phyloP scores from a whole-genome alignment of 2,113 vertebrate genomes.

The Cochlearius cochlearius region DNA sequence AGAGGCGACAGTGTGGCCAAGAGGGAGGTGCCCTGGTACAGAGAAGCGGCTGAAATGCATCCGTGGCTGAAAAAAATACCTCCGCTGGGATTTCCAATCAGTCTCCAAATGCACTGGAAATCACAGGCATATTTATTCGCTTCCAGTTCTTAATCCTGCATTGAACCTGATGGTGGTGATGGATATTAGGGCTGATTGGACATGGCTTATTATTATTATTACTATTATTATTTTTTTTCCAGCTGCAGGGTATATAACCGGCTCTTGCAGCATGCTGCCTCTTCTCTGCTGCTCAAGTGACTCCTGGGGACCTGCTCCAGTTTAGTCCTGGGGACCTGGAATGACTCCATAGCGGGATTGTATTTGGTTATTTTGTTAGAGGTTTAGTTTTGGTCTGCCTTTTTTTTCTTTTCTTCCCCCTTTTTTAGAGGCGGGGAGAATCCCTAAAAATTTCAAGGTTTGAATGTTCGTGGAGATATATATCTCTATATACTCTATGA shows the following conservation, averaged over 20 bases:
- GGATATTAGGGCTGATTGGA: conserved; percentile 54
- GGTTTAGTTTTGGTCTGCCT: neutral
- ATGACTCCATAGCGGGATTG: neutral
- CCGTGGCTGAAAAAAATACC: neutral
- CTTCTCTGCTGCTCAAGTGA: neutral
- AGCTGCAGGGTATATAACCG: neutral
- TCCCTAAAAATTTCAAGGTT: neutral
- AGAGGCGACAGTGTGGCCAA: neutral
- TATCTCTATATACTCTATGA: neutral
- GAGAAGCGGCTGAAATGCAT: neutral
- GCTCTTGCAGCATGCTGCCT: neutral
- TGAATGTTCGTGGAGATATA: neutral
- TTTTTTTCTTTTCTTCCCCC: accelerated
- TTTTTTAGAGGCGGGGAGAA: neutral
- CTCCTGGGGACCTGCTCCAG: neutral
- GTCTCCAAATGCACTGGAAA: neutral
- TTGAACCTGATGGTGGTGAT: conserved; percentile 15
- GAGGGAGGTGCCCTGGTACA: neutral
- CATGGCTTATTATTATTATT: conserved; percentile 55
- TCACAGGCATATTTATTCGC: neutral
- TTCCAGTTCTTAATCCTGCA: neutral
- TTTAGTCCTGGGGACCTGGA: neutral
- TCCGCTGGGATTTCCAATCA: neutral
- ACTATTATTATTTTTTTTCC: conserved; percentile 47
- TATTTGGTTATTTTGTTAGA: neutral